Conservation (phyloP, 2,888 invertebrate genomes). For the Heliconius ismenius region DNA sequence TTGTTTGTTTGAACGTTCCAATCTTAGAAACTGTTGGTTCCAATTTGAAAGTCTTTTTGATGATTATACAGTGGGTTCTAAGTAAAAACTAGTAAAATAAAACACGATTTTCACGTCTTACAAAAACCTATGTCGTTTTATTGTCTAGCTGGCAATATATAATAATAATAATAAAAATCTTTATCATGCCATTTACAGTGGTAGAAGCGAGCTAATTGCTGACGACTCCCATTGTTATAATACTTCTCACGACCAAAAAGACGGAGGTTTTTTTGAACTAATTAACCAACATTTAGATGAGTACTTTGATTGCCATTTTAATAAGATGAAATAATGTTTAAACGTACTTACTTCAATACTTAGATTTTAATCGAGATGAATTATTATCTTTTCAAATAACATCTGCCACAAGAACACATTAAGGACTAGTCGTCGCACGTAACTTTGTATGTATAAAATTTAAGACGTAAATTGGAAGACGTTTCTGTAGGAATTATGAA, state of each 20-base stretch:
- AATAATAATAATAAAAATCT: conserved; percentile 21
- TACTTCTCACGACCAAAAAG: conserved; percentile 41
- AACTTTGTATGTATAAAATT: no score
- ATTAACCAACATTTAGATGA: conserved; percentile 24
- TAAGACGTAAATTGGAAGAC: no score
- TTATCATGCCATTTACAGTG: conserved; percentile 36
- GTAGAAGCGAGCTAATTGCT: conserved; percentile 35
- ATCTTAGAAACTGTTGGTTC: no score
- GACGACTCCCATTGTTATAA: conserved; percentile 41
- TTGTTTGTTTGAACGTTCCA: background rate
- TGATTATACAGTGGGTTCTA: background rate
- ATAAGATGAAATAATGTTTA: background rate
- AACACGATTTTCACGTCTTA: background rate
- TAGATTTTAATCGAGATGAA: background rate
- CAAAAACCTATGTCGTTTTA: conserved; percentile 8
- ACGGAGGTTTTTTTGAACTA: conserved; percentile 29
- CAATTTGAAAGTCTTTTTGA: no score
- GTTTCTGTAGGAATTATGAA: no score
- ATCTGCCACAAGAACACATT: background rate
- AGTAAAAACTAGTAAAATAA: background rate
- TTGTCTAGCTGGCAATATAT: background rate
- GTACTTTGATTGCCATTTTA: conserved; percentile 15
- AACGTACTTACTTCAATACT: background rate
- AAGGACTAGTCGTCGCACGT: no score
- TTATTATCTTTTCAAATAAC: background rate